Conservation (phyloP, 2,888 invertebrate genomes). For the Melanostoma scalare region DNA sequence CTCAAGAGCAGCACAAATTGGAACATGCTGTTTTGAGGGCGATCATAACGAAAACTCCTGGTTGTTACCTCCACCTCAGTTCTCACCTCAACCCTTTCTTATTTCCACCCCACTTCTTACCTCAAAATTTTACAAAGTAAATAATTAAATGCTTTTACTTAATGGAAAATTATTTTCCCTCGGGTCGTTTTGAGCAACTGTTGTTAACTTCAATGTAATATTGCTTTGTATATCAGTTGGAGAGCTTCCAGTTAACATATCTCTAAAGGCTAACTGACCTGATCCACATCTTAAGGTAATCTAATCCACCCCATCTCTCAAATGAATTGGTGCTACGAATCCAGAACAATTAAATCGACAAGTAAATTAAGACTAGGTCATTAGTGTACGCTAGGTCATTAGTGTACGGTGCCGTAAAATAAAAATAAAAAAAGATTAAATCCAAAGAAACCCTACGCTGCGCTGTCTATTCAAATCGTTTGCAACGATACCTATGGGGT, state of each 20-base stretch:
- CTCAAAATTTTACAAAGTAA: no score
- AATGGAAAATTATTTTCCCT: no score
- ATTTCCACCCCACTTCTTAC: no score
- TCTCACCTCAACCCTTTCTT: no score
- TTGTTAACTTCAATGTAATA: no score
- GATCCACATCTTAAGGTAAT: neutral
- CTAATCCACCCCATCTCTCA: neutral
- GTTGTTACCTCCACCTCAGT: no score
- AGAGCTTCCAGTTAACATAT: no score
- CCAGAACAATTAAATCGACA: conserved; percentile 5
- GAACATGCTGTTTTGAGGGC: neutral
- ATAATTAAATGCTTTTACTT: no score
- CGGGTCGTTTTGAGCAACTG: no score
- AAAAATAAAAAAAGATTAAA: neutral
- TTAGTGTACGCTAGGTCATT: neutral
- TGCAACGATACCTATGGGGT: neutral
- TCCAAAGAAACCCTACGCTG: conserved; percentile 13
- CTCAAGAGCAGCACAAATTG: neutral
- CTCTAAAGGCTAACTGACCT: neutral
- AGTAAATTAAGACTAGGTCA: conserved; percentile 1
- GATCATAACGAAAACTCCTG: neutral
- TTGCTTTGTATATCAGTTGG: no score
- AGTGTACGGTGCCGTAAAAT: neutral
- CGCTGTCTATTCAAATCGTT: neutral
- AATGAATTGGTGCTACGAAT: neutral